Base-by-base conservation (phyloP, 2,113 vertebrate genomes). In the Lagenorhynchus albirostris region DNA sequence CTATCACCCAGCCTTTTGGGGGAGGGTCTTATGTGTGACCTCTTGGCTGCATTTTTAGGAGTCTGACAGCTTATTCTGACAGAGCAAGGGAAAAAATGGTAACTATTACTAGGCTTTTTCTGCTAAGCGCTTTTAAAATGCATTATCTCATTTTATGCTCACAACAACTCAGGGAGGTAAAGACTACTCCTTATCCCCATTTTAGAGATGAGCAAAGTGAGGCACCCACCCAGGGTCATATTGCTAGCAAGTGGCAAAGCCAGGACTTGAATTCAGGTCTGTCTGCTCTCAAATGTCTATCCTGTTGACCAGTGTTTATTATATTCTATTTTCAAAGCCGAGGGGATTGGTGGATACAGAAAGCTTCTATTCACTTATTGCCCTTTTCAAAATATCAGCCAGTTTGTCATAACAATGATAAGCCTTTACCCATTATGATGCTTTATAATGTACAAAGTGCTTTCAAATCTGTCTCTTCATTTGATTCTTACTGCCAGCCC, bases 1-100 rank as follows among this genome's bases (percentile, higher is more conserved):
- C 60, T 98, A 96, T 93, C 77, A 97, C 89, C 68, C 7, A 3
- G 92, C 83, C 47, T 95, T 95, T 96, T 71, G 1, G 5, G 21
- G 33, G 31, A n/a, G 14, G 53, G 41, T 47, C 25, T 91, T 55
- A 5, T 6, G 3, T 60, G n/a, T 79, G 12, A 26, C 44, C 41
- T 73, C 29, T 63, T 33, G 55, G 50, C 53, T 89, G 63, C 29
- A 63, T 62, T 81, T 92, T 87, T 83, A 87, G 15, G 62, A 41
- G n/a, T 91, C 84, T 60, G 50, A 93, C 74, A 44, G 44, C 53
- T 83, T 80, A 33, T 90, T 89, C 68, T 73, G 31, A 62, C 26
- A 70, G 55, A 65, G 53, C 26, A 63, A 3, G 55, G 2, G 44
- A n/a, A 85, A 73, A 74, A 89, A 50, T 91, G 68, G 73, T 44